Base-by-base conservation (phyloP, 2,888 invertebrate species). In the Notodonta ziczac region DNA sequence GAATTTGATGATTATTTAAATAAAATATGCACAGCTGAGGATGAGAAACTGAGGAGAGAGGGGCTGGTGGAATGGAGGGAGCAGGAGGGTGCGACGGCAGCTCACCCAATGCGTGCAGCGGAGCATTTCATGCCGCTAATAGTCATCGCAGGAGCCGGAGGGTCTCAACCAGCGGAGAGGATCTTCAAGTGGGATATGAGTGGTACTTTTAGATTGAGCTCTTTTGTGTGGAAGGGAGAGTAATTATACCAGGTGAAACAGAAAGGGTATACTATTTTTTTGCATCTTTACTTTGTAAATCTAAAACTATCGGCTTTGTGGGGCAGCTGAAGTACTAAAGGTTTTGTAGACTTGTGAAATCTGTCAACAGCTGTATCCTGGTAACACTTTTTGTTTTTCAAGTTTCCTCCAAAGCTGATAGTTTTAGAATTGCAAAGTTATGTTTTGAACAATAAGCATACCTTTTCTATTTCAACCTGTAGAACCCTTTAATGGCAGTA, bases 121-220 rank as follows among this genome's bases (percentile, higher is more conserved):
- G 93, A 93, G 61, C 93, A 93, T 76, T 86, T 93, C 12, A 93
- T 93, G 93, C 93, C 93, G 0, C 72, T 93, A 13, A 78, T 93
- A 1, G 93, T 93, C 0, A 74, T 90, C 0, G 93, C 93, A 0
- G 93, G 93, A 0, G 93, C 93, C 0, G 93, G 93, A 0, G 93
- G 93, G 0, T 65, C 84, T 0, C 80, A 82, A 13, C 73, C 83
- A 0, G 93, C 88, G 0, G 76, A 89, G 60, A 76, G 88, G 39
- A 84, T 93, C n/a, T 91, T 92, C 56, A 90, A 91, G 40, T 93
- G 92, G 91, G 93, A 93, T 58, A 82, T 91, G 84, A 76, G 84
- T 55, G 82, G 81, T 0, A 85, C 82, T 4, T 93, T 92, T 66
- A 84, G 91, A 69, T 72, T 93, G 5, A 91, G 92, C 58, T 87